Conservation (phyloP, 2,797 vertebrate genomes). For the Phaenicophaeus curvirostris region DNA sequence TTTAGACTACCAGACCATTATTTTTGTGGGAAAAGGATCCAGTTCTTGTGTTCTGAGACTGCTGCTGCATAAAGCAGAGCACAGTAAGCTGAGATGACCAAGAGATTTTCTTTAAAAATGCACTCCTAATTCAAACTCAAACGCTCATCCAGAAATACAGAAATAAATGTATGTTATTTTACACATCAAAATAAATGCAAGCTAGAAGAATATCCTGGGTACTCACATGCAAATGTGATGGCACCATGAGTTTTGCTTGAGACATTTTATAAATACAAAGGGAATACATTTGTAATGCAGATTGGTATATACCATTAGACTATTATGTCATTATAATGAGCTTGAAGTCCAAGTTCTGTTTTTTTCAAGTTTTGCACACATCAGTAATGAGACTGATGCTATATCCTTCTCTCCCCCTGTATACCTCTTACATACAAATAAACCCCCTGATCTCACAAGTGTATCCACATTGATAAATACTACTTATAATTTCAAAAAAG, state of each 20-base stretch:
- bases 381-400: neutral
- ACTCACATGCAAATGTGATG: slow-evolving; percentile 32
- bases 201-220: neutral
- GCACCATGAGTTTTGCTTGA: neutral
- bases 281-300: slow-evolving; percentile 13
- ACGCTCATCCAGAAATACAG: neutral
- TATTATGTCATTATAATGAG: neutral
- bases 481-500: neutral
- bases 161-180: slow-evolving; percentile 29
- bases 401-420: neutral
- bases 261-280: slow-evolving; percentile 17
- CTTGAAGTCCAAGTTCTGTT: neutral
- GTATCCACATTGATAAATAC: neutral
- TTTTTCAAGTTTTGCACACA: neutral
- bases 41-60: neutral
- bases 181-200: slow-evolving; percentile 23
- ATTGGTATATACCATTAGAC: neutral
- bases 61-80: neutral
- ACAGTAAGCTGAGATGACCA: neutral
- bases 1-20: neutral
- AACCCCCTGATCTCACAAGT: neutral
- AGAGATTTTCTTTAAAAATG: neutral
- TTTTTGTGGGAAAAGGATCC: neutral
- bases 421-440: neutral
- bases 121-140: neutral